Conservation (phyloP, 1,140 invertebrate genomes). For the Lepidurus apus region DNA sequence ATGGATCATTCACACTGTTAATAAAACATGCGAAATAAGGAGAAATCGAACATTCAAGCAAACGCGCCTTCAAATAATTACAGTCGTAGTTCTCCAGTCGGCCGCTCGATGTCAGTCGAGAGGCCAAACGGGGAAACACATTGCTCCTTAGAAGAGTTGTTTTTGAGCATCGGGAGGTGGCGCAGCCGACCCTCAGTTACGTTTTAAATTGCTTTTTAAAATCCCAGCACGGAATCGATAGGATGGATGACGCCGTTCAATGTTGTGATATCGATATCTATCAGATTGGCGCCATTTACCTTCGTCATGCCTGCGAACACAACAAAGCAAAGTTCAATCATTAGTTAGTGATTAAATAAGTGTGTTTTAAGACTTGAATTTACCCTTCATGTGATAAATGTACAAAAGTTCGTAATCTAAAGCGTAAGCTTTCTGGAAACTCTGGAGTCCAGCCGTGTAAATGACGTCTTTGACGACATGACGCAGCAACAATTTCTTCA, state of each 20-base stretch:
- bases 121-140: not conserved
- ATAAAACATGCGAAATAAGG: no score
- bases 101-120: not conserved
- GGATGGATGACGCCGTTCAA: conserved; percentile 45
- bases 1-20: not conserved
- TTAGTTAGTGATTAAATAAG: not conserved
- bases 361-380: conserved; percentile 11
- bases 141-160: not conserved
- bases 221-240: conserved; percentile 43
- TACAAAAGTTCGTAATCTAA: conserved; percentile 32
- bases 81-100: not conserved
- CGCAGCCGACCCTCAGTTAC: conserved; percentile 32
- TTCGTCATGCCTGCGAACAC: conserved; percentile 40
- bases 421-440: conserved; percentile 33
- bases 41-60: no score
- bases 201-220: conserved; percentile 7
- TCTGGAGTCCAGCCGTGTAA: conserved; percentile 34
- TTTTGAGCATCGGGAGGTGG: conserved; percentile 30
- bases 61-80: no score
- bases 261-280: conserved; percentile 40
- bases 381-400: conserved; percentile 35
- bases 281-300: conserved; percentile 44
- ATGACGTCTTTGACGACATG: conserved; percentile 35
- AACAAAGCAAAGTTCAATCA: not conserved
- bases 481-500: conserved; percentile 31